A percentile compares a stretch with the other conserved stretches of the same genome.
These are phyloP conservation scores for Euzetes globulus DNA, from an alignment of 2,888 invertebrate species.

Conservation along the genomic window DNA sequence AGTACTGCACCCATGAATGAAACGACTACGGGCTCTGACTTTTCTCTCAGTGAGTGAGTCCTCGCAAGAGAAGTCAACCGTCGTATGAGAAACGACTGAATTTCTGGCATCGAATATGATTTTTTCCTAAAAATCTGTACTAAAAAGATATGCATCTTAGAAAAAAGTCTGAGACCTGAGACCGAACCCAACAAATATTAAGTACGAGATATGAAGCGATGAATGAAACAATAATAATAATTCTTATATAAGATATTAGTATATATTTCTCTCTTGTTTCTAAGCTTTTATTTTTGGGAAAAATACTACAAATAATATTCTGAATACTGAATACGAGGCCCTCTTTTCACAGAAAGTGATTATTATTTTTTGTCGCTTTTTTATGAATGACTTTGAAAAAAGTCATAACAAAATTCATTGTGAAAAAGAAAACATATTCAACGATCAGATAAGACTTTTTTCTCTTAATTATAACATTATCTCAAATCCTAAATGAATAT, in stretches of 20 bases:
- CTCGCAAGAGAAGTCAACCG: slow-evolving; percentile 29
- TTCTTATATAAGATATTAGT: background rate
- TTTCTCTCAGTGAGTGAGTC: background rate
- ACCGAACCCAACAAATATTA: background rate
- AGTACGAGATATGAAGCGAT: slow-evolving; percentile 20
- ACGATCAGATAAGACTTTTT: background rate
- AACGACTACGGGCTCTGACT: background rate
- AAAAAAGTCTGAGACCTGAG: background rate
- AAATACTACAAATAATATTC: slow-evolving; percentile 13
- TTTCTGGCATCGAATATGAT: slow-evolving; percentile 9
- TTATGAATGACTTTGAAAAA: background rate
- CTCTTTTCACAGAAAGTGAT: background rate
- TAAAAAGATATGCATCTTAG: background rate
- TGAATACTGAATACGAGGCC: background rate
- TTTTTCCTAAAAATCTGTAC: background rate
- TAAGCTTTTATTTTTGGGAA: background rate
- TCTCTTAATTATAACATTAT: background rate
- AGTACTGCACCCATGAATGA: slow-evolving; percentile 32
- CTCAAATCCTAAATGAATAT: background rate
- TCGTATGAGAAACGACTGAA: slow-evolving; percentile 18
- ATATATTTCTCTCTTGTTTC: background rate
- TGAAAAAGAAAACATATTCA: background rate
- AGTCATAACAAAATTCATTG: background rate
- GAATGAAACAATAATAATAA: slow-evolving; percentile 11
- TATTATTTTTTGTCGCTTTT: background rate